These are phyloP conservation scores for Diabrotica virgifera DNA, from an alignment of 1,140 invertebrate species.

Conservation along the genomic window DNA sequence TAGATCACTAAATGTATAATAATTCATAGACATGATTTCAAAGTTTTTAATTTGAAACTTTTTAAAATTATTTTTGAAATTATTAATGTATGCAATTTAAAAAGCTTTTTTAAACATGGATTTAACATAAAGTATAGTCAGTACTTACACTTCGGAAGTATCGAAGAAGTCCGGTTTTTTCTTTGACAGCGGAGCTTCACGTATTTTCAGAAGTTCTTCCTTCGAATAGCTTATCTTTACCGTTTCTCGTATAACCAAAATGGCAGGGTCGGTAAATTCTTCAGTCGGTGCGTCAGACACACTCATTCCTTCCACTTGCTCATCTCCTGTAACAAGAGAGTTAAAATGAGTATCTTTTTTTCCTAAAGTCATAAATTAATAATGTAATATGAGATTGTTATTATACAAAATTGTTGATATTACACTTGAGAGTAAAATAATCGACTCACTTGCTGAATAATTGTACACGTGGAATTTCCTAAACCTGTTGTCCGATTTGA, in stretches of 20 bases:
- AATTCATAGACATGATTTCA: too few species aligned
- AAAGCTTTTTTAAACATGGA: background rate
- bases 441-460: too few species aligned
- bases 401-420: too few species aligned
- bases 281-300: slow-evolving; percentile 18
- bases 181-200: slow-evolving; percentile 68
- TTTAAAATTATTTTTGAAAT: too few species aligned
- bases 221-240: slow-evolving; percentile 44
- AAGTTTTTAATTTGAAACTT: too few species aligned
- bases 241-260: slow-evolving; percentile 31
- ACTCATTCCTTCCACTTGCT: slow-evolving; percentile 33
- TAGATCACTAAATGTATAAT: too few species aligned
- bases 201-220: slow-evolving; percentile 72
- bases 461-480: too few species aligned
- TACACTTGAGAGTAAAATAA: too few species aligned
- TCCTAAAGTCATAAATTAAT: too few species aligned
- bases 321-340: slow-evolving; percentile 33
- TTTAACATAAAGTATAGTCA: background rate
- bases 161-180: slow-evolving; percentile 47
- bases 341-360: background rate
- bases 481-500: too few species aligned
- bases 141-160: slow-evolving; percentile 35
- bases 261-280: slow-evolving; percentile 41
- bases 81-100: background rate
- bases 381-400: too few species aligned